phyloP scores from a whole-genome alignment of 2,113 vertebrate species.

The Acrocephalus arundinaceus region DNA sequence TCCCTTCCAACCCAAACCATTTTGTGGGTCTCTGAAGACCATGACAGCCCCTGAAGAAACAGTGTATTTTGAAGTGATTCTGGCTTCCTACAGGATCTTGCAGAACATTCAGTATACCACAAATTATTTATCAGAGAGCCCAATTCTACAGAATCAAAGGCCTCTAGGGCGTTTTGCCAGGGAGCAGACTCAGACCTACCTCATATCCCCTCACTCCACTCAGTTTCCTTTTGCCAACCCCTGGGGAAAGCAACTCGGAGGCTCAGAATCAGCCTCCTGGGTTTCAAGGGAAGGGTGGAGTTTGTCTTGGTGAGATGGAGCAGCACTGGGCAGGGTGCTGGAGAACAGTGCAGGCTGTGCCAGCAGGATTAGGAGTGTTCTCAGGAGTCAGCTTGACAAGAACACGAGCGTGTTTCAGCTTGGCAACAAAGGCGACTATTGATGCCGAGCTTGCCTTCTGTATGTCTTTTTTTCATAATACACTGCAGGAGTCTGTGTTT shows the following conservation, averaged over 20 bases:
- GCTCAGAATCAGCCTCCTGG: neutral
- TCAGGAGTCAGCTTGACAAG: constrained; percentile 25
- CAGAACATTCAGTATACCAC: neutral
- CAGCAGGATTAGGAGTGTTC: neutral
- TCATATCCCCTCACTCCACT: rapidly evolving
- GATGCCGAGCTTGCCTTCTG: constrained; percentile 32
- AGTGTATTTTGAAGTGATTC: neutral
- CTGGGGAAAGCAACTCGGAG: too few species aligned
- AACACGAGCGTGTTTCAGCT: neutral
- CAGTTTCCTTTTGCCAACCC: too few species aligned
- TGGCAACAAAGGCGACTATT: constrained; percentile 16
- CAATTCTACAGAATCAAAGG: neutral
- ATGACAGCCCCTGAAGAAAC: neutral
- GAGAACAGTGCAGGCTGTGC: neutral
- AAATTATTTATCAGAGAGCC: neutral
- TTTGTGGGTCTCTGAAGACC: neutral
- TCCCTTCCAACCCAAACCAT: neutral
- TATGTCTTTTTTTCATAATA: neutral
- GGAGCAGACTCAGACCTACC: neutral
- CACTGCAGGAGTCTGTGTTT: constrained; percentile 11
- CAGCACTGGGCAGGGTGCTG: neutral
- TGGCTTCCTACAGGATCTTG: neutral
- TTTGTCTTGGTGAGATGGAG: neutral
- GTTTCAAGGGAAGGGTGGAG: neutral
- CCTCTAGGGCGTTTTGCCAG: neutral